phyloP scores from a whole-genome alignment of 2,888 invertebrate genomes.

The Meandrusa payeni region DNA sequence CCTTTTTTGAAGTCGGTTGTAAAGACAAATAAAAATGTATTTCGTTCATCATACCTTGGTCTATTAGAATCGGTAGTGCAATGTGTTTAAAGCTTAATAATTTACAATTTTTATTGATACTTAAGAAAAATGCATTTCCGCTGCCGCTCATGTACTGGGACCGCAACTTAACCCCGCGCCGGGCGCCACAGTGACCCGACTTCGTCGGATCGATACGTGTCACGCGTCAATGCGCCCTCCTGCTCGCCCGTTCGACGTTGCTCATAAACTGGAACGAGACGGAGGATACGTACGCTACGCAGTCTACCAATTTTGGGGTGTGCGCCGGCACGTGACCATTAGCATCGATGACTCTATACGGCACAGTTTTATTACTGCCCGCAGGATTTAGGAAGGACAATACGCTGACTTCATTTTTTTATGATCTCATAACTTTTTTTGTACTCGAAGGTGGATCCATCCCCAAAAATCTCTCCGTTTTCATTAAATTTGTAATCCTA shows the following conservation, averaged over 20 bases:
- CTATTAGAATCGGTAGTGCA: too few species aligned
- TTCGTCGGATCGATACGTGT: conserved; percentile 12
- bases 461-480: too few species aligned
- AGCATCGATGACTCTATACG: conserved; percentile 1
- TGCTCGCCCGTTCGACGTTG: conserved; percentile 6
- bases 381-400: too few species aligned
- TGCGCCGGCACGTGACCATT: conserved; percentile 4
- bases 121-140: too few species aligned
- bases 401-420: neutral
- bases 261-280: neutral
- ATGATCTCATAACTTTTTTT: too few species aligned
- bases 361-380: neutral
- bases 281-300: conserved; percentile 4
- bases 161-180: neutral
- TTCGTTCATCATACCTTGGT: too few species aligned
- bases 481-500: too few species aligned
- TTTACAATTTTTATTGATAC: too few species aligned
- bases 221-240: conserved; percentile 4
- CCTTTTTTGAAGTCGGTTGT: too few species aligned
- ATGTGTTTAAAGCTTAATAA: too few species aligned
- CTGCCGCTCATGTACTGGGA: neutral
- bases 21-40: too few species aligned
- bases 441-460: too few species aligned
- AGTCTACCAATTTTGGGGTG: conserved; percentile 13
- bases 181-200: conserved; percentile 22